Percentiles rank a stretch among this genome's conserved stretches.
Evolutionary conservation across 2,113 vertebrate genomes (phyloP).

Genomic region (Loxodonta africana): DNA sequence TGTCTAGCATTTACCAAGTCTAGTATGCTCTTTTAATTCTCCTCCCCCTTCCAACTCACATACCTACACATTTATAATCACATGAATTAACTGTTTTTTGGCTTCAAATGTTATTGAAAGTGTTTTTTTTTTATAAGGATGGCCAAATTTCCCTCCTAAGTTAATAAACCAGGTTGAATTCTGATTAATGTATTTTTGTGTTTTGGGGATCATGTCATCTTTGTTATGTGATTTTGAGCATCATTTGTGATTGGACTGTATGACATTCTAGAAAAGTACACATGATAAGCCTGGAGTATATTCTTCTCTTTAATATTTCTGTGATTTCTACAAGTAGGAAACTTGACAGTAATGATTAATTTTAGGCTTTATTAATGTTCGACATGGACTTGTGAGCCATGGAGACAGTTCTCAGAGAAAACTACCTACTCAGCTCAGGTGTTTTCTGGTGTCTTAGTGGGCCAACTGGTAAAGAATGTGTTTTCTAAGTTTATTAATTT

Average conservation of each 20-base stretch:
- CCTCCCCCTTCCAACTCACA: background rate
- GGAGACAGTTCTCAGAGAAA: background rate
- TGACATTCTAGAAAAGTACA: slow-evolving; percentile 3
- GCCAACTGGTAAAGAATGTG: background rate
- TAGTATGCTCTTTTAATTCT: background rate
- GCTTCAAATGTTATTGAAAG: background rate
- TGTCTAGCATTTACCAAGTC: background rate
- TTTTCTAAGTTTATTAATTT: slow-evolving; percentile 33
- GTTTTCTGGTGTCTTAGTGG: background rate
- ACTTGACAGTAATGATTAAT: background rate
- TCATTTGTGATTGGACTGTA: background rate
- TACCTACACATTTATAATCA: background rate
- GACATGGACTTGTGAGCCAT: background rate
- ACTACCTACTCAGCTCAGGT: background rate
- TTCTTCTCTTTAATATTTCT: slow-evolving; percentile 12
- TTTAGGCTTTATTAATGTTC: slow-evolving; percentile 18
- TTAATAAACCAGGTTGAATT: slow-evolving; percentile 4
- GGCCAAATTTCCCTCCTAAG: background rate
- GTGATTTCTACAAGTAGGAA: background rate
- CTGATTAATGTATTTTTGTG: background rate
- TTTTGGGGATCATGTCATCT: background rate
- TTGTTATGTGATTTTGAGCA: background rate
- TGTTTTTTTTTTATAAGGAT: background rate
- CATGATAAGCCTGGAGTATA: background rate
- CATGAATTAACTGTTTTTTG: background rate